Percentiles rank a stretch among this genome's conserved stretches.
Evolutionary conservation across 2,888 invertebrate genomes (phyloP).

Genomic region (Patella depressa): DNA sequence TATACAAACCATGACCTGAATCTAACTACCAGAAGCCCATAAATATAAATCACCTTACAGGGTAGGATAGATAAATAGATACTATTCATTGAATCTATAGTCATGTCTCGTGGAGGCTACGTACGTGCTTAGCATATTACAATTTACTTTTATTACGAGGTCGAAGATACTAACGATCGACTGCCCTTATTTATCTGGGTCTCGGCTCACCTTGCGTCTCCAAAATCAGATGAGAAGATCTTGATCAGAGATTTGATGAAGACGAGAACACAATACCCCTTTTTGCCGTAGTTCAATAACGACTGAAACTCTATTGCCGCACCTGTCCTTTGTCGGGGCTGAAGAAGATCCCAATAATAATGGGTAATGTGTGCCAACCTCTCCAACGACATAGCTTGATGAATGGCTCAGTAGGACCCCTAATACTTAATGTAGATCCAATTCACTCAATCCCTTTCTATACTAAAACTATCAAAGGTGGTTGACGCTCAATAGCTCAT

Average conservation of each 20-base stretch:
- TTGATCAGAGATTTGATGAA: neutral
- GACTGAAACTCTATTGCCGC: neutral
- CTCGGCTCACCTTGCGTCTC: neutral
- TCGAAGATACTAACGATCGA: neutral
- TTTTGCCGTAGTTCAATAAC: slow-evolving; percentile 1
- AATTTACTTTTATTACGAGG: neutral
- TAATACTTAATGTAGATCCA: slow-evolving; percentile 9
- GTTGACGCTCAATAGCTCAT: neutral
- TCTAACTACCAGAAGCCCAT: neutral
- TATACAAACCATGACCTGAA: neutral
- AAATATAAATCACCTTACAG: slow-evolving; percentile 2
- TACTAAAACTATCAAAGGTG: slow-evolving; percentile 5
- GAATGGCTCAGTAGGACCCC: slow-evolving; percentile 1
- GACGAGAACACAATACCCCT: neutral
- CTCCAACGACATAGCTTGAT: neutral
- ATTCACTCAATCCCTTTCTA: neutral
- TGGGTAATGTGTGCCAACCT: slow-evolving; percentile 12
- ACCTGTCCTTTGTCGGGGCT: slow-evolving; percentile 1
- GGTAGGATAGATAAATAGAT: neutral
- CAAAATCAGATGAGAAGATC: neutral
- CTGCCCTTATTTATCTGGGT: neutral
- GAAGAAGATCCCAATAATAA: neutral
- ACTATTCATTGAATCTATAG: neutral
- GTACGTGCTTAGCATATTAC: neutral
- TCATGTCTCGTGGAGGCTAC: neutral